phyloP scores from a whole-genome alignment of 2,797 vertebrate genomes.

The Delichon dasypus region DNA sequence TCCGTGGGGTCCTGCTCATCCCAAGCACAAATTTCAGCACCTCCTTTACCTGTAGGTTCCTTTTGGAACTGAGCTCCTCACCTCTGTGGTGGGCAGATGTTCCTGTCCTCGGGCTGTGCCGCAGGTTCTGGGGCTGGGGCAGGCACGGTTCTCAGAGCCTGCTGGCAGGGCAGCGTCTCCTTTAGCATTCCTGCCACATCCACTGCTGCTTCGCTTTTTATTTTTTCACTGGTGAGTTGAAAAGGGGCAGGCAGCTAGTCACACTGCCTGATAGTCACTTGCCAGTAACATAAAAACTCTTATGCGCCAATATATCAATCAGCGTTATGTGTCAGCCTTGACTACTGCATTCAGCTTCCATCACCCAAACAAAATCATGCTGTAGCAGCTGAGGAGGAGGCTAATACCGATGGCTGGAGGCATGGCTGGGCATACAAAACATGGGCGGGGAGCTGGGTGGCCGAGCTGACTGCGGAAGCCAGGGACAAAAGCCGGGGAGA shows the following conservation, averaged over 20 bases:
- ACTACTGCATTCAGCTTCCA: constrained; percentile 34
- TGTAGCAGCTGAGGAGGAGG: constrained; percentile 2
- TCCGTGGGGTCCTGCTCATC: background rate
- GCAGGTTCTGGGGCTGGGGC: background rate
- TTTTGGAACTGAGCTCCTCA: rapidly evolving
- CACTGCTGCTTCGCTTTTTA: background rate
- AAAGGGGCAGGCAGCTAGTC: constrained; percentile 21
- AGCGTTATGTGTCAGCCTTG: constrained; percentile 35
- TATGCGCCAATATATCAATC: constrained; percentile 42
- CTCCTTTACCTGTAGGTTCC: background rate
- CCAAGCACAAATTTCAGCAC: background rate
- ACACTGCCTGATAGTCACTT: constrained; percentile 28
- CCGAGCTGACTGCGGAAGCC: background rate
- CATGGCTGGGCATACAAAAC: background rate
- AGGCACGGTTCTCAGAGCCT: background rate
- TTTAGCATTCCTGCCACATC: background rate
- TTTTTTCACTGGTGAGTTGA: background rate
- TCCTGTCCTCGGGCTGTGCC: background rate
- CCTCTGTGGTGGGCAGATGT: rapidly evolving
- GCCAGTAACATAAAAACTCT: constrained; percentile 49
- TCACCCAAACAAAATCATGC: constrained; percentile 30
- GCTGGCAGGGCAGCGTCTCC: background rate
- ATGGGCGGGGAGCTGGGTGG: background rate
- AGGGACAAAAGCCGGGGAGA: background rate
- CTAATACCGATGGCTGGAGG: background rate